phyloP scores from a whole-genome alignment of 1,140 invertebrate species.

The Panonychus citri region DNA sequence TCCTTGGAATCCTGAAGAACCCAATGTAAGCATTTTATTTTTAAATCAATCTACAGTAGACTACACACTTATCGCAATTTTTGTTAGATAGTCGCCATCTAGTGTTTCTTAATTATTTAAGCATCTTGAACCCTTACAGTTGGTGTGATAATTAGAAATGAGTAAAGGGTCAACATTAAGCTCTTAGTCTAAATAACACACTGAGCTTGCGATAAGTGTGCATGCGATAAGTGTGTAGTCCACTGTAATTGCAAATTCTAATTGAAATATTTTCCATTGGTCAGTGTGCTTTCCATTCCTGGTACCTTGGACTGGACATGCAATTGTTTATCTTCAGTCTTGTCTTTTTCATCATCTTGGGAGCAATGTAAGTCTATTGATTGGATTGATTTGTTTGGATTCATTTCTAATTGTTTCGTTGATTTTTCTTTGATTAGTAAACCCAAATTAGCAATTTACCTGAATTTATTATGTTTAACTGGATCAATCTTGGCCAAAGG shows the following conservation, averaged over 20 bases:
- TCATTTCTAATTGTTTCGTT: too few relatives aligned
- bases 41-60: too few relatives aligned
- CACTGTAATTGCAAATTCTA: too few relatives aligned
- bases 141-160: background rate
- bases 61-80: background rate
- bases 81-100: background rate
- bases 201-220: too few relatives aligned
- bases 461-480: background rate
- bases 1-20: background rate
- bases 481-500: background rate
- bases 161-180: background rate
- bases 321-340: background rate
- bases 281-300: background rate
- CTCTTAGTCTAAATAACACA: too few relatives aligned
- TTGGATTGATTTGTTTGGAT: too few relatives aligned
- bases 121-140: too few relatives aligned
- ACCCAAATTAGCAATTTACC: background rate
- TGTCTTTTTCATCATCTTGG: background rate
- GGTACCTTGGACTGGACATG: background rate
- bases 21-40: background rate
- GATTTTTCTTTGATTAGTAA: background rate
- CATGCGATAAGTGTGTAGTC: too few relatives aligned
- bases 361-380: background rate
- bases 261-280: too few relatives aligned
- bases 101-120: too few relatives aligned